Evolutionary conservation across 1,140 invertebrate genomes (phyloP), one percentile per base, ranked within the genome.

Genomic region (Drosophila sulfurigaster): DNA sequence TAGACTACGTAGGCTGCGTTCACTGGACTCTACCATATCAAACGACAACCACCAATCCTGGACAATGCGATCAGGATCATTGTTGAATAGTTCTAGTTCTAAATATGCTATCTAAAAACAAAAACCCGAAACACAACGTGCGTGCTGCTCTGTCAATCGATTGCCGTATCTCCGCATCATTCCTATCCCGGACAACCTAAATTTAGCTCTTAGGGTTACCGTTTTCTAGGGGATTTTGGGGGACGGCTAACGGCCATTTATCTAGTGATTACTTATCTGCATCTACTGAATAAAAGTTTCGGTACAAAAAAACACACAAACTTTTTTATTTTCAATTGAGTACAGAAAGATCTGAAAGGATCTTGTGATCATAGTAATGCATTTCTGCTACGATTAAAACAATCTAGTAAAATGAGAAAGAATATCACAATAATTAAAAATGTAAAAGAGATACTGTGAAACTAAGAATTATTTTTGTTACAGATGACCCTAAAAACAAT

Each of bases 251-350:
- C 62, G 60, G 68, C 67, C 78, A 78, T 65, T 80, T 80, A 87
- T 82, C 75, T 81, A 86, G 70, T 72, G 63, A 79, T 78, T 72
- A 74, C 76, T 49, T 70, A 68, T 69, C 16, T 90, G 90, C 90
- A 92, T 91, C 79, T 91, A 91, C 91, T 91, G 91, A 92, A 92
- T 92, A 92, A 92, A 92, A 82, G 81, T 79, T 91, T 92, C 91
- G 90, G 91, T 92, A 91, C 88, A 90, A 91, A 89, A 91, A 78
- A 79, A 25, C 20, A 25, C 2, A 15, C n/a, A n/a, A n/a, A 45
- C 1, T 15, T 54, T 6, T 45, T 35, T 25, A 41, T 28, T 43
- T 5, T 52, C 6, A 6, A 38, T 35, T 4, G 51, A 59, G 8
- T 35, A 5, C 32, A 7, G 32, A 7, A 35, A 35, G 32, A 35